phyloP scores from a whole-genome alignment of 2,888 invertebrate species.

The Nomada ferruginata region DNA sequence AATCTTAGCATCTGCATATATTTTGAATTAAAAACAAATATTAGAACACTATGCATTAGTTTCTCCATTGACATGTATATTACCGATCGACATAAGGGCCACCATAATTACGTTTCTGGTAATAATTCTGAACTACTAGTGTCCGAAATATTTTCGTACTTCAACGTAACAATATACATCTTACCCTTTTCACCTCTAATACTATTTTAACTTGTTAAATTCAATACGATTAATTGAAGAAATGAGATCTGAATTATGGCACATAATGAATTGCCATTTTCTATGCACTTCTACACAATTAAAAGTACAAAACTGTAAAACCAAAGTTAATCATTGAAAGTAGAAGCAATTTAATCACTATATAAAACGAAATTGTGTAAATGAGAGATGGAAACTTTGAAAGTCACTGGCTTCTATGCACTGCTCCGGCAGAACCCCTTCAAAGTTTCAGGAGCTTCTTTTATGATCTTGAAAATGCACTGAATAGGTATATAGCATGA shows the following conservation, averaged over 20 bases:
- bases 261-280: background rate
- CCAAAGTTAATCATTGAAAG: background rate
- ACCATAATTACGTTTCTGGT: background rate
- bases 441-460: slow-evolving; percentile 65
- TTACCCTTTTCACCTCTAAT: background rate
- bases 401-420: slow-evolving; percentile 27
- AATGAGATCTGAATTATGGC: background rate
- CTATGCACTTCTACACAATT: background rate
- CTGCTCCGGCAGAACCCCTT: slow-evolving; percentile 52
- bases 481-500: slow-evolving; percentile 64
- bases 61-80: slow-evolving; percentile 14
- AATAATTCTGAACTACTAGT: background rate
- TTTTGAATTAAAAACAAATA: background rate
- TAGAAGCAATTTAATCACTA: background rate
- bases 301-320: background rate
- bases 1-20: background rate
- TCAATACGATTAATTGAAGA: background rate
- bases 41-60: background rate
- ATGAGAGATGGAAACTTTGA: background rate
- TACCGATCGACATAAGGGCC: background rate
- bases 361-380: slow-evolving; percentile 16
- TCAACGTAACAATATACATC: background rate
- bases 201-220: slow-evolving; percentile 3
- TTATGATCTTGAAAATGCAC: slow-evolving; percentile 72
- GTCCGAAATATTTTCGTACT: background rate